These are phyloP conservation scores for Stratiomys singularior DNA, from an alignment of 2,888 invertebrate genomes.

Conservation along the genomic window DNA sequence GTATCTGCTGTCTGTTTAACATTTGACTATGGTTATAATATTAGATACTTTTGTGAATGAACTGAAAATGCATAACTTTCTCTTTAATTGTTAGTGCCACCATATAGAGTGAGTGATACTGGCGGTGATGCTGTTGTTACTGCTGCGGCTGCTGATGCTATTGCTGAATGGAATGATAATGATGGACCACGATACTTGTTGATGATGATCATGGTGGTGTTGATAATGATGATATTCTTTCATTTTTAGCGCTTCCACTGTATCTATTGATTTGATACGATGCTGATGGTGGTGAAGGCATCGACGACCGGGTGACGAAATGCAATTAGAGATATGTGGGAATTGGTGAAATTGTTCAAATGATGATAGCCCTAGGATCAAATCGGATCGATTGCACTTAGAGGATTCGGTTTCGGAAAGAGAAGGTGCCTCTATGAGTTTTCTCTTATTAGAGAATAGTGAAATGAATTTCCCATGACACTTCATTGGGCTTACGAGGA, in stretches of 20 bases:
- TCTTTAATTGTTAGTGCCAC: conserved; percentile 8
- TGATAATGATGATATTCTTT: not conserved
- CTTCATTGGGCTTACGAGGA: not conserved
- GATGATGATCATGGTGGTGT: not conserved
- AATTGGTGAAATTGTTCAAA: not conserved
- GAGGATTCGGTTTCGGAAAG: not conserved
- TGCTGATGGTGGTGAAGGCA: not conserved
- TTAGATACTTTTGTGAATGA: conserved; percentile 4
- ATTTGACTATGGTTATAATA: not conserved
- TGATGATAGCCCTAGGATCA: not conserved
- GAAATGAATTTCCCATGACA: not conserved
- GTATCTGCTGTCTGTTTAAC: conserved; percentile 4
- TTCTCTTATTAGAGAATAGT: not conserved
- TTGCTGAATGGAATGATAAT: conserved; percentile 5
- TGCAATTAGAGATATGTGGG: conserved; percentile 14
- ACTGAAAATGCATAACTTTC: conserved; percentile 11
- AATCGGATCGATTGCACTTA: not conserved
- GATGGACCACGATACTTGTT: not conserved
- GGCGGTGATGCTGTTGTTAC: not conserved
- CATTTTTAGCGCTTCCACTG: no score
- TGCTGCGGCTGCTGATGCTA: not conserved
- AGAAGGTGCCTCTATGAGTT: not conserved
- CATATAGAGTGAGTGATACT: not conserved
- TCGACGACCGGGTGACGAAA: conserved; percentile 1
- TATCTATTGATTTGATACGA: not conserved